Percentiles rank a stretch among this genome's conserved stretches.
phyloP scores from a whole-genome alignment of 2,888 invertebrate species.

The Andrena chrysosceles region DNA sequence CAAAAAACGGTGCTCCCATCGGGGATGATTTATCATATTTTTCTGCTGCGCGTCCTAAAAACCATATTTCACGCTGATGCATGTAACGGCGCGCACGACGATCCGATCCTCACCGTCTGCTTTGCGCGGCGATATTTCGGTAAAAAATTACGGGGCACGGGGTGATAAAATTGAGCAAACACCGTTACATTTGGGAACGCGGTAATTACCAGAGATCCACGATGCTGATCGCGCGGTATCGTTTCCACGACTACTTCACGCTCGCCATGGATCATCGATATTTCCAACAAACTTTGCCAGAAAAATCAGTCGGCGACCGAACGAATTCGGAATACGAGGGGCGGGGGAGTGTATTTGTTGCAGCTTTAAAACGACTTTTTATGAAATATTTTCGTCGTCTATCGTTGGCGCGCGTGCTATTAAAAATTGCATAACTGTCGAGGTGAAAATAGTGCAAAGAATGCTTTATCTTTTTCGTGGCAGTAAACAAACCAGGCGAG shows the following conservation, averaged over 20 bases:
- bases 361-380: neutral
- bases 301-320: constrained; percentile 10
- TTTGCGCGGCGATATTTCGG: constrained; percentile 16
- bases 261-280: constrained; percentile 5
- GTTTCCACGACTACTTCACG: neutral
- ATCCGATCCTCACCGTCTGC: constrained; percentile 20
- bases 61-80: constrained; percentile 57
- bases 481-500: neutral
- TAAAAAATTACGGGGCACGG: constrained; percentile 15
- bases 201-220: constrained; percentile 9
- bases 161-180: constrained; percentile 27
- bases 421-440: neutral
- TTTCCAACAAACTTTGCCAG: neutral
- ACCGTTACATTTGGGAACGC: neutral
- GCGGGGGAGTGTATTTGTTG: neutral
- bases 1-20: constrained; percentile 44
- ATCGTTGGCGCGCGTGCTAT: neutral
- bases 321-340: neutral
- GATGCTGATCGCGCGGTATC: neutral
- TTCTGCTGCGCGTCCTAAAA: constrained; percentile 41
- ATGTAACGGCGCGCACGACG: constrained; percentile 31
- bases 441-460: neutral
- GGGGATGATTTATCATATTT: constrained; percentile 52
- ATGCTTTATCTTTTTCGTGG: neutral
- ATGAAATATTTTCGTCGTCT: neutral